Evolutionary conservation across 2,113 vertebrate genomes (phyloP).

Genomic region (Trogon melanurus): DNA sequence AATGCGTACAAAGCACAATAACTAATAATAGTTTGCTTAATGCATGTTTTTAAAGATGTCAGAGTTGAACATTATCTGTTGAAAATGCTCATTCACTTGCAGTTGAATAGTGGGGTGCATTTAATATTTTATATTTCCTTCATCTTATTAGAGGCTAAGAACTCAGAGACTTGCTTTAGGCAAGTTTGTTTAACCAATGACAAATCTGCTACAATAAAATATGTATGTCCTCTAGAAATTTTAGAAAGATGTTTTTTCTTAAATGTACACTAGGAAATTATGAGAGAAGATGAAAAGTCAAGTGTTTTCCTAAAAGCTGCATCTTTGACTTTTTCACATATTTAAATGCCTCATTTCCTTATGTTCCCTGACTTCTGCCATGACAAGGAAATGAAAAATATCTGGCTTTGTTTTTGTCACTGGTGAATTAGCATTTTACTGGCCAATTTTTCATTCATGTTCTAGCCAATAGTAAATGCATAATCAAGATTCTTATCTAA

Average conservation of each 20-base stretch:
- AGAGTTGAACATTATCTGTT: not conserved
- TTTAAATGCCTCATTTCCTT: not conserved
- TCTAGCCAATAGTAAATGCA: not conserved
- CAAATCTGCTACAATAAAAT: slow-evolving; percentile 33
- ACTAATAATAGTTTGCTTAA: not conserved
- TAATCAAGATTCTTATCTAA: not conserved
- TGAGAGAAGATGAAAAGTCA: not conserved
- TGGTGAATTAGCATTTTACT: not conserved
- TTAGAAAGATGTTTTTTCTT: not conserved
- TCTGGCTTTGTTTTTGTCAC: not conserved
- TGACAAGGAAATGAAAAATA: not conserved
- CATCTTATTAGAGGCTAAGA: not conserved
- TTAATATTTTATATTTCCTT: slow-evolving; percentile 12
- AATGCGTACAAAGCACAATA: not conserved
- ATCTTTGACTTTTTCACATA: not conserved
- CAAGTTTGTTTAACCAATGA: slow-evolving; percentile 12
- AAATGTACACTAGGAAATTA: not conserved
- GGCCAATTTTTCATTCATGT: not conserved
- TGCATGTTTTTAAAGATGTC: not conserved
- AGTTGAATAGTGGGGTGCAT: not conserved
- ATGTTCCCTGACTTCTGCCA: not conserved
- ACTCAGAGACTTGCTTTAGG: not conserved
- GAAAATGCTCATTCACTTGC: not conserved
- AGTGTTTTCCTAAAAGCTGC: not conserved
- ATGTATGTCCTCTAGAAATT: not conserved